Evolutionary conservation across 2,113 vertebrate genomes (phyloP).

Genomic region (Rhizomys pruinosus): DNA sequence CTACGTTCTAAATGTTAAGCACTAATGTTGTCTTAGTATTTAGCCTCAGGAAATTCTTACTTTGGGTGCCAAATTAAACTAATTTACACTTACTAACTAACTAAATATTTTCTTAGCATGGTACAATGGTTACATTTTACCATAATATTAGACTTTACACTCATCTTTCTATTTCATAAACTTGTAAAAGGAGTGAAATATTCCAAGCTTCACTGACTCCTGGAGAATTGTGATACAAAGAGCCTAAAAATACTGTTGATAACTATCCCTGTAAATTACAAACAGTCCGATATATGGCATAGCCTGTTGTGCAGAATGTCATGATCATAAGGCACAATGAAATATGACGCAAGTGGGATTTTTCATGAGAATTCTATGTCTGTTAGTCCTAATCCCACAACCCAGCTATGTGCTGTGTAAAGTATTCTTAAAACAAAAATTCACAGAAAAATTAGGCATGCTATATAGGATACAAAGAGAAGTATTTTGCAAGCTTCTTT

Average conservation of each 20-base stretch:
- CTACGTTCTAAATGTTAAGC: conserved; percentile 70
- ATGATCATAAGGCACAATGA: conserved; percentile 40
- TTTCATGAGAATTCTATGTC: conserved; percentile 6
- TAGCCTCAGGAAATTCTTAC: conserved; percentile 74
- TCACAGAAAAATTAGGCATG: conserved; percentile 45
- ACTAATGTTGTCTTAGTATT: conserved; percentile 65
- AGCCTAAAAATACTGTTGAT: conserved; percentile 57
- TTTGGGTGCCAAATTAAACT: conserved; percentile 77
- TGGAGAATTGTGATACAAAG: conserved; percentile 42
- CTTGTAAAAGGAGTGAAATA: conserved; percentile 42
- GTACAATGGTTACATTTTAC: conserved; percentile 59
- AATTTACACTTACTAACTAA: conserved; percentile 77
- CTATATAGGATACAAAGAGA: conserved; percentile 35
- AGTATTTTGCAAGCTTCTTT: conserved; percentile 24
- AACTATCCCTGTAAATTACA: conserved; percentile 57
- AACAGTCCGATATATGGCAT: conserved; percentile 36
- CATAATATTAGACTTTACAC: conserved; percentile 61
- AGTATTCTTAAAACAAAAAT: conserved; percentile 34
- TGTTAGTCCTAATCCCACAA: conserved; percentile 21
- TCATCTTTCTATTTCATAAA: conserved; percentile 59
- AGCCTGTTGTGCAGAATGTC: conserved; percentile 58
- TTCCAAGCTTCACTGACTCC: conserved; percentile 55
- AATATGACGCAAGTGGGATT: neutral
- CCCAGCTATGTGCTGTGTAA: neutral
- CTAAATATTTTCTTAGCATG: conserved; percentile 74